Evolutionary conservation across 1,140 invertebrate species (phyloP).

Genomic region (Lepidurus couesii): DNA sequence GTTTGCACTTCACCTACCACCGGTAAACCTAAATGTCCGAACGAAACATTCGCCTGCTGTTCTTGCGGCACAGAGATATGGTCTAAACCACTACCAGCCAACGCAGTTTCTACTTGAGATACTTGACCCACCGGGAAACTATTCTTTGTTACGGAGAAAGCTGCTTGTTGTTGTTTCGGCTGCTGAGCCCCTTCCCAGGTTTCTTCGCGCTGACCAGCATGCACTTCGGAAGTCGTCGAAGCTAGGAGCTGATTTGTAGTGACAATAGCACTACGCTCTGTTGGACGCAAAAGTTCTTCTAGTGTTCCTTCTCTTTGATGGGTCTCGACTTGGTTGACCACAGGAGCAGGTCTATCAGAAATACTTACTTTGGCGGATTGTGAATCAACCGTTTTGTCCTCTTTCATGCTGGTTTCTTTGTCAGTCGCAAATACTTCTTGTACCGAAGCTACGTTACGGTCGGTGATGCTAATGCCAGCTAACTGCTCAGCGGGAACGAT

Average conservation of each 20-base stretch:
- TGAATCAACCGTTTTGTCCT: slow-evolving; percentile 24
- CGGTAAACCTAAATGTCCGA: neutral
- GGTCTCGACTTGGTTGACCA: neutral
- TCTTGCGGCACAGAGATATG: neutral
- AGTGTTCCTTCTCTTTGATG: neutral
- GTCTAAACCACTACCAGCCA: neutral
- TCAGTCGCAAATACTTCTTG: slow-evolving; percentile 25
- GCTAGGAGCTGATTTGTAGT: neutral
- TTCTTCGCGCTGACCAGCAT: neutral
- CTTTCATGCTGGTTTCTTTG: slow-evolving; percentile 31
- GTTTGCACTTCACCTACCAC: neutral
- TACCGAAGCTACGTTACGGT: slow-evolving; percentile 27
- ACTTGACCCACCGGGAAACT: slow-evolving; percentile 10
- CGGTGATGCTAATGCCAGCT: slow-evolving; percentile 11
- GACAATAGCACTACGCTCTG: neutral
- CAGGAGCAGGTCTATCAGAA: neutral
- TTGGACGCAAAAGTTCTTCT: neutral
- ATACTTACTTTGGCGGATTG: slow-evolving; percentile 19
- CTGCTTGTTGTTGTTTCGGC: slow-evolving; percentile 6
- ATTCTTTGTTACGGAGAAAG: neutral
- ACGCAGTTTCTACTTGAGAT: neutral
- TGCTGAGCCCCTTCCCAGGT: neutral
- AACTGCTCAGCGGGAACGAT: neutral
- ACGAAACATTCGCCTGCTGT: slow-evolving; percentile 16
- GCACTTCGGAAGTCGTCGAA: slow-evolving; percentile 14